phyloP scores from a whole-genome alignment of 1,140 invertebrate genomes.

The Musca vetustissima region DNA sequence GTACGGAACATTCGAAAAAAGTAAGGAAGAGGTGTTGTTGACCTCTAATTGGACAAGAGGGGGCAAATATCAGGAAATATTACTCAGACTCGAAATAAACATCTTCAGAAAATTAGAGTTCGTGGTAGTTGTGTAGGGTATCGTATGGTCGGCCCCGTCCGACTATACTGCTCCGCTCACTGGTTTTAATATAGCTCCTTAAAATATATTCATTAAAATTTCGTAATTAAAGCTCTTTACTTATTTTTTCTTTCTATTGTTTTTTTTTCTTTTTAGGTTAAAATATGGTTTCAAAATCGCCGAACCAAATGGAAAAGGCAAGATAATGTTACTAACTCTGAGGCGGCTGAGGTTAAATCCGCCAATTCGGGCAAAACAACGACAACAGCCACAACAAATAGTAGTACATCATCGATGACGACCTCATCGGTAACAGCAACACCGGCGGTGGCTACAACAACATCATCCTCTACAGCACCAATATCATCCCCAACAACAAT shows the following conservation, averaged over 20 bases:
- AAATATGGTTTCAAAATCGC: conserved; percentile 96
- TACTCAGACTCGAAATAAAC: too few species aligned
- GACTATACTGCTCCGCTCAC: too few species aligned
- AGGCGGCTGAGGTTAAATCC: conserved; percentile 80
- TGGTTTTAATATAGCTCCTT: too few species aligned
- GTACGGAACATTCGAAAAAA: too few species aligned
- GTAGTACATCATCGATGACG: conserved; percentile 28
- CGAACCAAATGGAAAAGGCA: conserved; percentile 96
- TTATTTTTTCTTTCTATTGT: conserved; percentile 34
- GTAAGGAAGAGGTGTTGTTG: too few species aligned
- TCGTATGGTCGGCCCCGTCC: too few species aligned
- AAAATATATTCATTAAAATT: too few species aligned
- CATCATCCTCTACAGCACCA: conserved; percentile 10
- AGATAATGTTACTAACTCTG: conserved; percentile 87
- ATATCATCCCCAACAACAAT: conserved; percentile 29
- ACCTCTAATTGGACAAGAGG: too few species aligned
- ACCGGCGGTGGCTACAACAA: conserved; percentile 11
- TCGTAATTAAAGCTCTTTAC: too few species aligned
- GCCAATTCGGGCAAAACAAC: conserved; percentile 40
- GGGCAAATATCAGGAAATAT: too few species aligned
- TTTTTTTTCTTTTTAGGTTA: conserved; percentile 75
- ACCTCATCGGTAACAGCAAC: conserved; percentile 28
- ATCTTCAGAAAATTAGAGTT: too few species aligned
- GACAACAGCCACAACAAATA: conserved; percentile 23
- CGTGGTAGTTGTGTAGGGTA: too few species aligned